These are phyloP conservation scores for Drosophila kuntzei DNA, from an alignment of 2,888 invertebrate species.

Conservation along the genomic window DNA sequence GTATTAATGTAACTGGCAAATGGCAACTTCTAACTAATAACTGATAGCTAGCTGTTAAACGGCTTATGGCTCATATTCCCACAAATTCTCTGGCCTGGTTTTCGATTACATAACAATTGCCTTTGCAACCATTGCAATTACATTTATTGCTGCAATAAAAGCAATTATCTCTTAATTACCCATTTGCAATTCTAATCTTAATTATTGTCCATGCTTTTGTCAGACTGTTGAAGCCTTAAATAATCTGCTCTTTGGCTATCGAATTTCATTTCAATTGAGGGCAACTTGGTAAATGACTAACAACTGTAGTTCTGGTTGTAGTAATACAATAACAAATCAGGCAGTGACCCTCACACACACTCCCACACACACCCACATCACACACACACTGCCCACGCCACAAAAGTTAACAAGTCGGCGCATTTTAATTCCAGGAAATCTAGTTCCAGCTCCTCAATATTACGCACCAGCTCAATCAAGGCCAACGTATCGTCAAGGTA, in stretches of 20 bases:
- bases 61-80: background rate
- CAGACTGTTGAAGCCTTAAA: background rate
- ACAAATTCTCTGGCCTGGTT: background rate
- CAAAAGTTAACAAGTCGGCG: slow-evolving; percentile 46
- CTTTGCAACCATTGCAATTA: slow-evolving; percentile 1
- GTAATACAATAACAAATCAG: background rate
- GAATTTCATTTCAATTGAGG: slow-evolving; percentile 7
- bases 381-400: slow-evolving; percentile 28
- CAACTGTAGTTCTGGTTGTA: slow-evolving; percentile 9
- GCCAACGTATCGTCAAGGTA: slow-evolving; percentile 45
- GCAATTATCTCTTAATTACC: slow-evolving; percentile 46
- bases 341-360: background rate
- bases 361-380: slow-evolving; percentile 11
- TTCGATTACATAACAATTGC: slow-evolving; percentile 15
- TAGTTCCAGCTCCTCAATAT: background rate
- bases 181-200: slow-evolving; percentile 16
- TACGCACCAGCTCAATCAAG: background rate
- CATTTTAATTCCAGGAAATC: slow-evolving; percentile 63
- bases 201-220: background rate
- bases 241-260: background rate
- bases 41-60: background rate
- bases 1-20: background rate
- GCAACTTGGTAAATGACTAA: background rate
- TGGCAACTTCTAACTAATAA: slow-evolving; percentile 2
- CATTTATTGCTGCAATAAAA: slow-evolving; percentile 9